Base-by-base conservation (phyloP, 1,140 invertebrate species). In the Bombus terrestris region DNA sequence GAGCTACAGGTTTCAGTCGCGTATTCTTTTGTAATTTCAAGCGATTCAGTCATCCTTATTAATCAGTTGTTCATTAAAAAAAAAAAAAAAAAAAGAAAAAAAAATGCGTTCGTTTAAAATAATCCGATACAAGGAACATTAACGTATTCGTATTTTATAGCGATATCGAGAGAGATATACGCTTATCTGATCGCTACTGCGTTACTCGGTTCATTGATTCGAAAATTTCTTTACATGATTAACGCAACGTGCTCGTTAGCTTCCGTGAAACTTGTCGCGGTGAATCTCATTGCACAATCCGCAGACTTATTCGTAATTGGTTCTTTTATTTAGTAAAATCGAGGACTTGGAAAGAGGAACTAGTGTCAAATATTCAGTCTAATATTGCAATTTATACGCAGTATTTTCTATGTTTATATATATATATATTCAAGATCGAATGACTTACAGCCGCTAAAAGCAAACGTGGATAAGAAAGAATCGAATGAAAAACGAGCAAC, bases 171-270 rank as follows among this genome's bases (percentile, higher is more conserved):
- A n/a, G 28, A 41, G 28, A 32, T 13, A n/a, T n/a, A 5, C 18
- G 10, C 47, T 74, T 74, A 47, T 74, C 72, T 35, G 71, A 41
- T 73, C 71, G 25, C n/a, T 18, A n/a, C 12, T 32, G 25, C 18
- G 37, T 41, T 43, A 18, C 39, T n/a, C 39, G 28, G 41, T 74
- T n/a, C 9, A 32, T 74, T 35, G 41, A 2, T 32, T 47, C 41
- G 72, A 74, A 41, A 74, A 32, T 73, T 13, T 28, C 13, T 28
- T 74, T 74, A 35, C 72, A 35, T 25, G 47, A 74, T 74, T 74
- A 32, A 47, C n/a, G 22, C 18, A 28, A 5, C n/a, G 25, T 3
- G 69, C 28, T 47, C n/a, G 41, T 32, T 59, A 13, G 4, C 32
- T 57, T 75, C 22, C 47, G 47, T 2, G 32, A 73, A 73, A n/a